Conservation (phyloP, 2,888 invertebrate species). For the Sepioteuthis lessoniana region DNA sequence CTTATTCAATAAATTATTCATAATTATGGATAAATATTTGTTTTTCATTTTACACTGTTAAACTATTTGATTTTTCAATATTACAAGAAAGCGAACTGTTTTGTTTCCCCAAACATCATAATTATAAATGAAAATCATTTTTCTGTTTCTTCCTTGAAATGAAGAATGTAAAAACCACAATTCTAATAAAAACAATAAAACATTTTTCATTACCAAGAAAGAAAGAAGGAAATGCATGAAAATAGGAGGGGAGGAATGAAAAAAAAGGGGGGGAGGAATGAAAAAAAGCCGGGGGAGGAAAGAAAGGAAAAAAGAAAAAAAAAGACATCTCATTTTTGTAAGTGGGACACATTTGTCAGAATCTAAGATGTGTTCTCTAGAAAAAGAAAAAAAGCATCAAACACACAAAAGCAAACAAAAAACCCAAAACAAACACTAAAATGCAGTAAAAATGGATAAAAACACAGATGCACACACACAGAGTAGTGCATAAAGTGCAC, state of each 20-base stretch:
- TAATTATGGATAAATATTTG: too few species aligned
- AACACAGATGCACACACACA: not conserved
- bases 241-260: too few species aligned
- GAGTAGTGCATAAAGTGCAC: not conserved
- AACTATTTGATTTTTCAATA: too few species aligned
- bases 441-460: not conserved
- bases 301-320: not conserved
- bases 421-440: not conserved
- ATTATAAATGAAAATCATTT: not conserved
- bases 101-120: not conserved
- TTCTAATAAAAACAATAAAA: not conserved
- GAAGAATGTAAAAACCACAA: not conserved
- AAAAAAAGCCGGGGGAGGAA: not conserved
- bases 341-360: not conserved
- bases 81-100: not conserved
- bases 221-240: too few species aligned
- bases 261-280: too few species aligned
- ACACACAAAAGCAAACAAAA: too few species aligned
- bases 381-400: not conserved
- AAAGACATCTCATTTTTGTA: not conserved
- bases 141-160: not conserved
- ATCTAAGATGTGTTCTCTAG: not conserved
- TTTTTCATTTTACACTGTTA: too few species aligned
- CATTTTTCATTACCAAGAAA: too few species aligned
- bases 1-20: too few species aligned